Base-by-base conservation (phyloP, 23 tunicate genomes). In the Ascidia mentula region DNA sequence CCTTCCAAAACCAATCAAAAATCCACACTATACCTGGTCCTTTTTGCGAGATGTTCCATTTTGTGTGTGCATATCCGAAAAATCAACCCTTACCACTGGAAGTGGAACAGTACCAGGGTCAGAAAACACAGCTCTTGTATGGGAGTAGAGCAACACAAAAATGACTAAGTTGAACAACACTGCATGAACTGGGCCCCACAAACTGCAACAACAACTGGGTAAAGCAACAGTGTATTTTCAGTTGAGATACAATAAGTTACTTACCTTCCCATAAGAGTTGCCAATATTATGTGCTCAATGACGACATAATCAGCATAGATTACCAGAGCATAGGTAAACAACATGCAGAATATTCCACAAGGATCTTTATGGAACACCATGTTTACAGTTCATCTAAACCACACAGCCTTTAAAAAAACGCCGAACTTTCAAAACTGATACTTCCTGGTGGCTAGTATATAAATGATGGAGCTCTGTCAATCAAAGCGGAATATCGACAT, bases 81-180 rank as follows among this genome's bases (percentile, higher is more conserved):
- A 90, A 46, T 90, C 96, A 24, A 90, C 84, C 32, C 84, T 72
- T 18, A 71, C 76, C 20, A 45, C 39, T 32, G 96, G 96, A 31
- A 90, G 69, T 1, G 89, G 89, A 8, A 90, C 89, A 9, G 78
- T 77, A 2, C 96, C 96, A 3, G 96, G 96, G 80, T 90, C 89
- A 18, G 86, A 81, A 46, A 90, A 71, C 28, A 90, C 96, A 24
- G 96, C 76, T 69, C 75, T 74, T n/a, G 73, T 31, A 37, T 90
- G 96, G 12, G 96, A 74, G 76, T 71, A 84, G 1, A 84, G 8
- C 75, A 82, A 69, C 1, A 32, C 74, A 77, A 90, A 85, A 17
- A 90, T 87, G 13, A 90, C 69, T 8, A 75, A 6, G 77, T 90
- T 90, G 79, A 90, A 85, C 73, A 75, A 2, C 13, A 85, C 60